These are phyloP conservation scores for Takifugu ocellatus DNA, from an alignment of 2,797 vertebrate genomes.

Conservation along the genomic window DNA sequence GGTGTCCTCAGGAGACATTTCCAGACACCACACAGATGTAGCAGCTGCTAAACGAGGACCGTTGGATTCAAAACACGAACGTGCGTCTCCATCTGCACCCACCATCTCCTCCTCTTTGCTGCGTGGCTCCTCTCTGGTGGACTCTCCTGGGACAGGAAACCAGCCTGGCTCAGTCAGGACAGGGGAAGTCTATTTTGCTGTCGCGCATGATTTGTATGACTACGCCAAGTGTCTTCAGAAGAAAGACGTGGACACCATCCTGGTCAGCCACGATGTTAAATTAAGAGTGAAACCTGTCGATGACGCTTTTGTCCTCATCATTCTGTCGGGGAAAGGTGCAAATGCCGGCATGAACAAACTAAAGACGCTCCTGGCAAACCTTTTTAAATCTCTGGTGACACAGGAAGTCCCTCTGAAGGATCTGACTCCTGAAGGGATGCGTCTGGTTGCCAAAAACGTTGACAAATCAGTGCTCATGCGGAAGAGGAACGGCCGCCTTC, in stretches of 20 bases:
- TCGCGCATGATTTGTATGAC: conserved; percentile 39
- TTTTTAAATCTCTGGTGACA: conserved; percentile 31
- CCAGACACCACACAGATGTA: conserved; percentile 4
- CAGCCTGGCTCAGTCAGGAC: not conserved
- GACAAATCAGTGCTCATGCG: conserved; percentile 36
- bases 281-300: not conserved
- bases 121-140: not conserved
- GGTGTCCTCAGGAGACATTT: conserved; percentile 14
- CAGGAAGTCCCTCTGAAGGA: conserved; percentile 55
- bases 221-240: conserved; percentile 30
- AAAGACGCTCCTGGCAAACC: conserved; percentile 17
- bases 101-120: not conserved
- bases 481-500: conserved; percentile 11
- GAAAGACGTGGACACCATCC: not conserved
- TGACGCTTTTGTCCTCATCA: conserved; percentile 14
- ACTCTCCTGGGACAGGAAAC: not conserved
- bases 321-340: conserved; percentile 21
- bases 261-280: not conserved
- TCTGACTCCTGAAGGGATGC: not conserved
- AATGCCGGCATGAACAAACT: conserved; percentile 19
- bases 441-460: not conserved
- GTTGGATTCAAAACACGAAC: no score
- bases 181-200: not conserved
- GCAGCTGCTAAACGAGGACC: not conserved
- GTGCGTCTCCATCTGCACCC: not conserved